phyloP scores from a whole-genome alignment of 2,888 invertebrate species.

The Idaea straminata region DNA sequence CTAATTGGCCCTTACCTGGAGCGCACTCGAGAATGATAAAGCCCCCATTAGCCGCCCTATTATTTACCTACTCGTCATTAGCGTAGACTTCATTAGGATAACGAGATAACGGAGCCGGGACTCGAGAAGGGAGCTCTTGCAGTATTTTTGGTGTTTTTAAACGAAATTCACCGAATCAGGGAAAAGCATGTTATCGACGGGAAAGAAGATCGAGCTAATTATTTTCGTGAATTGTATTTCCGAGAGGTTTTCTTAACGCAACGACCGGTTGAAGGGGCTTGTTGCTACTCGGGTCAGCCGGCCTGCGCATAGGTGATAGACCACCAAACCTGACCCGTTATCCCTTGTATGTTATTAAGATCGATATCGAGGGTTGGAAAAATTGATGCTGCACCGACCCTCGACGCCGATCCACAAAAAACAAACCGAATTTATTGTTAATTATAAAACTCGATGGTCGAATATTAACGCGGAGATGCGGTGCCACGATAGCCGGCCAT shows the following conservation, averaged over 20 bases:
- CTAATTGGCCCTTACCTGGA: slow-evolving; percentile 81
- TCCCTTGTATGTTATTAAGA: slow-evolving; percentile 63
- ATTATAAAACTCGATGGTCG: slow-evolving; percentile 76
- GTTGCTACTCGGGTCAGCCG: slow-evolving; percentile 16
- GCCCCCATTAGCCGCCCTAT: slow-evolving; percentile 80
- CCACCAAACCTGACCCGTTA: slow-evolving; percentile 41
- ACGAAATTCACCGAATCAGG: slow-evolving; percentile 53
- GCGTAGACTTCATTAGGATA: slow-evolving; percentile 81
- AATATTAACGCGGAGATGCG: slow-evolving; percentile 76
- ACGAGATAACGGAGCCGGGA: slow-evolving; percentile 76
- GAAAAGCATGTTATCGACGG: slow-evolving; percentile 41
- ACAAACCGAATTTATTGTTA: slow-evolving; percentile 78
- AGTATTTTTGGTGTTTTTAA: slow-evolving; percentile 71
- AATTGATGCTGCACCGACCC: slow-evolving; percentile 61
- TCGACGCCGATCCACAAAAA: slow-evolving; percentile 62
- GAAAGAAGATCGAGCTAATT: slow-evolving; percentile 55
- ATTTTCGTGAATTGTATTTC: slow-evolving; percentile 50
- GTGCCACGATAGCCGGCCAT: slow-evolving; percentile 64
- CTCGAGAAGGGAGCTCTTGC: slow-evolving; percentile 54
- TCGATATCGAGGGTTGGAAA: slow-evolving; percentile 68
- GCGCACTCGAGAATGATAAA: slow-evolving; percentile 81
- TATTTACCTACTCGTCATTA: slow-evolving; percentile 81
- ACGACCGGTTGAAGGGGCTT: slow-evolving; percentile 11
- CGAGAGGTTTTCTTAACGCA: slow-evolving; percentile 24
- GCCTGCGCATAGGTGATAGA: slow-evolving; percentile 40